These are phyloP conservation scores for Hydropsyche betteni DNA, from an alignment of 2,888 invertebrate species.

Conservation along the genomic window DNA sequence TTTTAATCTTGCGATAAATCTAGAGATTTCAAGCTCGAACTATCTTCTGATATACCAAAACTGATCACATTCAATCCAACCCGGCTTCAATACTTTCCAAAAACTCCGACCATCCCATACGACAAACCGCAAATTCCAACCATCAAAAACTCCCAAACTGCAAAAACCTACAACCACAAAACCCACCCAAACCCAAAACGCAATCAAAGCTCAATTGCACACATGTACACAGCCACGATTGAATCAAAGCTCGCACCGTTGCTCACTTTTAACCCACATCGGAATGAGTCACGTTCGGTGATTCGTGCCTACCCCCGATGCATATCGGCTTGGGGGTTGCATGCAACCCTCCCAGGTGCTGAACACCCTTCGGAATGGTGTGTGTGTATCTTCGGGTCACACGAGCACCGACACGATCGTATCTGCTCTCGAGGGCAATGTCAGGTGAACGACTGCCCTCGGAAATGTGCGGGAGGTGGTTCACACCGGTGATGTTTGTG, in stretches of 20 bases:
- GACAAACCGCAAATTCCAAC: too few relatives aligned
- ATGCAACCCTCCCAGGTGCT: not conserved
- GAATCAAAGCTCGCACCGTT: conserved; percentile 15
- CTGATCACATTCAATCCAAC: too few relatives aligned
- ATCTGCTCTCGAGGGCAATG: conserved; percentile 41
- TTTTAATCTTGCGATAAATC: too few relatives aligned
- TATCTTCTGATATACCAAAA: too few relatives aligned
- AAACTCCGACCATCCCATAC: too few relatives aligned
- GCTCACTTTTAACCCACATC: not conserved
- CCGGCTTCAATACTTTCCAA: too few relatives aligned
- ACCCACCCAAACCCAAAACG: too few relatives aligned
- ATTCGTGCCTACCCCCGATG: conserved; percentile 15
- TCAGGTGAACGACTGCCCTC: conserved; percentile 39
- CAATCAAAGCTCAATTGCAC: not conserved
- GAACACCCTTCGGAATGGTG: not conserved
- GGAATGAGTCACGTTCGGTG: conserved; percentile 1
- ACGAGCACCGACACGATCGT: conserved; percentile 26
- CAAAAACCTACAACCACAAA: too few relatives aligned
- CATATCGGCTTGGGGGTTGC: not conserved
- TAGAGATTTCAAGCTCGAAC: too few relatives aligned
- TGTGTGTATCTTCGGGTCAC: conserved; percentile 25
- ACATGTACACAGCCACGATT: not conserved
- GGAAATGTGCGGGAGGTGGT: not conserved
- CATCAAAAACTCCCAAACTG: too few relatives aligned
- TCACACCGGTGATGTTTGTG: too few relatives aligned